Percentiles rank a stretch among this genome's conserved stretches.
Conservation (phyloP, 1,140 invertebrate species). For the Mycetomoellerius zeteki region DNA sequence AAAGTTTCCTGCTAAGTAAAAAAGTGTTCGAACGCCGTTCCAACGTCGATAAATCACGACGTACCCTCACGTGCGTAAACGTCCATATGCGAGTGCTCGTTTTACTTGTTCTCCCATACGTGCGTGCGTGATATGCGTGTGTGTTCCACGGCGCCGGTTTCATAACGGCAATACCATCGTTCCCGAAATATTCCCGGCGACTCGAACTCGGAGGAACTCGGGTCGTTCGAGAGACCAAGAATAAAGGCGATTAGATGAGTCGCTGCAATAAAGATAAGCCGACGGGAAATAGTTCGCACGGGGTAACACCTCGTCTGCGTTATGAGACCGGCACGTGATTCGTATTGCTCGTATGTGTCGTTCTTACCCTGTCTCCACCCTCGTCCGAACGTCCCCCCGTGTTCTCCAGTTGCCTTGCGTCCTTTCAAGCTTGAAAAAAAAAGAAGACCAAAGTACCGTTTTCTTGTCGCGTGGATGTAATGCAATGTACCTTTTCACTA, state of each 20-base stretch:
- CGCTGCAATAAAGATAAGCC: conserved; percentile 33
- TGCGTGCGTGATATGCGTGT: conserved; percentile 51
- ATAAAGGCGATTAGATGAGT: conserved; percentile 56
- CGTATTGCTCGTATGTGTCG: conserved; percentile 75
- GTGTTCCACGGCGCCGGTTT: conserved; percentile 72
- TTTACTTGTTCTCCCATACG: conserved; percentile 34
- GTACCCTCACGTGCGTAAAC: conserved; percentile 53
- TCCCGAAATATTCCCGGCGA: conserved; percentile 16
- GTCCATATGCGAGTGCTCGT: conserved; percentile 39
- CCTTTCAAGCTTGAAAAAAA: conserved; percentile 42
- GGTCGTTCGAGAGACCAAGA: conserved; percentile 50
- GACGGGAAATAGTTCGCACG: conserved; percentile 1
- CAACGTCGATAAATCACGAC: conserved; percentile 49
- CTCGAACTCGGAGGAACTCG: conserved; percentile 29
- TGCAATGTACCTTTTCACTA: conserved; percentile 51
- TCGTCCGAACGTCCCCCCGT: conserved; percentile 67
- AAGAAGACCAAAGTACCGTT: conserved; percentile 54
- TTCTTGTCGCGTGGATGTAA: conserved; percentile 59
- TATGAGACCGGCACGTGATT: conserved; percentile 76
- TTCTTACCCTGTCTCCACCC: conserved; percentile 66
- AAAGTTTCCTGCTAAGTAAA: conserved; percentile 4
- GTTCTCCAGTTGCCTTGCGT: conserved; percentile 36
- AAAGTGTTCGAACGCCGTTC: conserved; percentile 11
- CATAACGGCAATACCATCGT: conserved; percentile 68
- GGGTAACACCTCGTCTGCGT: conserved; percentile 36